Conservation (phyloP, 2,113 vertebrate species). For the Cichladusa arquata region DNA sequence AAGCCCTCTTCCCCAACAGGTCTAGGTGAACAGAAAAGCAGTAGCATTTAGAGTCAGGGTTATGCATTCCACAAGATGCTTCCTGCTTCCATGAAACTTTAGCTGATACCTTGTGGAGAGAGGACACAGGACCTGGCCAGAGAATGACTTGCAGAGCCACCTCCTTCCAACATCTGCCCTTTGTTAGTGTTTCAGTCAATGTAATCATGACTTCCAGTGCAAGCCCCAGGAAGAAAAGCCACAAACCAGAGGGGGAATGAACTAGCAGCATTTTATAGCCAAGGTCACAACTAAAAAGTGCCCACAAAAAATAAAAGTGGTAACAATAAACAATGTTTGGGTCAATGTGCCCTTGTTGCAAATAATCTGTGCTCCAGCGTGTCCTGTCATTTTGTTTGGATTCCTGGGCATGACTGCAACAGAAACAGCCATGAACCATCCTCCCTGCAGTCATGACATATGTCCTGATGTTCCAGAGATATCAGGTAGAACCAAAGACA, state of each 20-base stretch:
- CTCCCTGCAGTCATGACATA: neutral
- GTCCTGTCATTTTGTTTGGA: neutral
- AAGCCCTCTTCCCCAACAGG: neutral
- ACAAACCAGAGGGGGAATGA: neutral
- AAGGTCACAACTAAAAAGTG: neutral
- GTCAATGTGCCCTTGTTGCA: neutral
- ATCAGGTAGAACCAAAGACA: neutral
- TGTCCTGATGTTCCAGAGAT: constrained; percentile 46
- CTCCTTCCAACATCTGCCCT: neutral
- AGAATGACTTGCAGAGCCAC: neutral
- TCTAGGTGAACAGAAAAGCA: too few species aligned
- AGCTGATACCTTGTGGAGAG: neutral
- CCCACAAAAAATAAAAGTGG: neutral
- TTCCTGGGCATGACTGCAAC: neutral
- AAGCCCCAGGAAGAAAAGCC: neutral
- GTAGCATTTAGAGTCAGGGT: neutral
- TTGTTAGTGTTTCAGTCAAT: neutral
- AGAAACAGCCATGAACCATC: neutral
- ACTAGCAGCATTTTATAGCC: neutral
- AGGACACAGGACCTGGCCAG: neutral
- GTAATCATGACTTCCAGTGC: neutral
- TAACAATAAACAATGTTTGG: neutral
- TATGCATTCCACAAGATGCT: neutral
- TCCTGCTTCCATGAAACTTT: neutral
- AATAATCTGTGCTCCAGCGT: neutral